These are phyloP conservation scores for Lepidotrigona ventralis DNA, from an alignment of 1,140 invertebrate genomes.

Conservation along the genomic window DNA sequence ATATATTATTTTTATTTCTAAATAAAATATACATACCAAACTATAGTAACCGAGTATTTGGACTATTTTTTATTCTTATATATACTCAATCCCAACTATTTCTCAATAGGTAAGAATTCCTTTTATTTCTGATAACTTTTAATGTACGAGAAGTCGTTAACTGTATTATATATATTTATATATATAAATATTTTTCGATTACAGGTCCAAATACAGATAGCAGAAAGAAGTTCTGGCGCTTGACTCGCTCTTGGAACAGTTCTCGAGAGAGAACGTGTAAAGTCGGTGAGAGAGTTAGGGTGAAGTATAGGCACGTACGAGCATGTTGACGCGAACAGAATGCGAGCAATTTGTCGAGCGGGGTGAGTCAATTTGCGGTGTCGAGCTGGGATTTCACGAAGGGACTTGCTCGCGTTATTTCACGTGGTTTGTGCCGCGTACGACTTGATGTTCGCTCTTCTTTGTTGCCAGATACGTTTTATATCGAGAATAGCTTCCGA, in stretches of 20 bases:
- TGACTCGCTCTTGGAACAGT: not conserved
- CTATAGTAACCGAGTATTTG: too few relatives aligned
- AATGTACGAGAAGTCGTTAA: too few relatives aligned
- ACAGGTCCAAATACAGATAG: not conserved
- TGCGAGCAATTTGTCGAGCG: constrained; percentile 13
- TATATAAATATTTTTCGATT: not conserved
- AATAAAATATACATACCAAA: too few relatives aligned
- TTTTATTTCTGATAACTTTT: too few relatives aligned
- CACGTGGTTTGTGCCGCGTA: not conserved
- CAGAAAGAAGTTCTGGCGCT: not conserved
- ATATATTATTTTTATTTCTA: too few relatives aligned
- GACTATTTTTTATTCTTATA: too few relatives aligned
- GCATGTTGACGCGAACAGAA: not conserved
- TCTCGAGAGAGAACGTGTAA: constrained; percentile 2
- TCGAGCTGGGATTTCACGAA: not conserved
- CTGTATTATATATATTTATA: too few relatives aligned
- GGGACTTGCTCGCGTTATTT: not conserved
- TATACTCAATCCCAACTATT: too few relatives aligned
- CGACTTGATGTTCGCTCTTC: not conserved
- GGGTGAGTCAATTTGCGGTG: constrained; percentile 7
- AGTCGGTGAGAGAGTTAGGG: constrained; percentile 10
- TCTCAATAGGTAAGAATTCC: too few relatives aligned
- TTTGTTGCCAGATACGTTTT: not conserved
- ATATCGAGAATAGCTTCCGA: not conserved
- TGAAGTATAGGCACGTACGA: constrained; percentile 2